phyloP scores from a whole-genome alignment of 1,140 invertebrate genomes.

The Apis florea region DNA sequence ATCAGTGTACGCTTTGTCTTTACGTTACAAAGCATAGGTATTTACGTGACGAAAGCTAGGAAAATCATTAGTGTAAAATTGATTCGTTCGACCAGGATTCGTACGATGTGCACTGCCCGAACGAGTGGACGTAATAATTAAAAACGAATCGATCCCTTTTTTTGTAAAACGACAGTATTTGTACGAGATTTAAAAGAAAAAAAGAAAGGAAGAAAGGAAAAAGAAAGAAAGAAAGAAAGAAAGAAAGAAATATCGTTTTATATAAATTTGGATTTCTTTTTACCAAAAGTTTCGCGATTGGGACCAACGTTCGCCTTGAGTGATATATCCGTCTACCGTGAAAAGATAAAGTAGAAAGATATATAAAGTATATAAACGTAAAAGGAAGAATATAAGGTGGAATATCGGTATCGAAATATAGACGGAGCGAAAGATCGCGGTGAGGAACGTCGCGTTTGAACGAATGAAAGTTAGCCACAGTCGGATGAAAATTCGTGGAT shows the following conservation, averaged over 20 bases:
- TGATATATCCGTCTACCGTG: constrained; percentile 4
- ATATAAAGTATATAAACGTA: neutral
- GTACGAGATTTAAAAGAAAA: neutral
- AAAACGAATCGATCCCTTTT: neutral
- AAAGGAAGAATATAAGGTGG: no score
- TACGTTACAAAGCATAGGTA: neutral
- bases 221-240: no score
- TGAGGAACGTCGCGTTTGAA: neutral
- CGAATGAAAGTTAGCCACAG: neutral
- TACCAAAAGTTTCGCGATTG: neutral
- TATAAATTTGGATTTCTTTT: neutral
- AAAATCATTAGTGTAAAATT: neutral
- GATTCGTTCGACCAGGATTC: neutral
- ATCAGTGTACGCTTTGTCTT: neutral
- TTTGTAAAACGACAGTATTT: neutral
- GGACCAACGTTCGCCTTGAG: constrained; percentile 25
- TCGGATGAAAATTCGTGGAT: neutral
- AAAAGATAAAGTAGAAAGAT: neutral
- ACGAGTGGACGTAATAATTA: neutral
- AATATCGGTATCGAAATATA: neutral
- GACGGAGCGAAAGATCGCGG: neutral
- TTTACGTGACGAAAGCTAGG: neutral
- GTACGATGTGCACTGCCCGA: neutral
- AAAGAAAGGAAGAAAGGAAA: no score
- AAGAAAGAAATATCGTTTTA: no score